Conservation (phyloP, 2,113 vertebrate genomes). For the Coptodon bakossiorum region DNA sequence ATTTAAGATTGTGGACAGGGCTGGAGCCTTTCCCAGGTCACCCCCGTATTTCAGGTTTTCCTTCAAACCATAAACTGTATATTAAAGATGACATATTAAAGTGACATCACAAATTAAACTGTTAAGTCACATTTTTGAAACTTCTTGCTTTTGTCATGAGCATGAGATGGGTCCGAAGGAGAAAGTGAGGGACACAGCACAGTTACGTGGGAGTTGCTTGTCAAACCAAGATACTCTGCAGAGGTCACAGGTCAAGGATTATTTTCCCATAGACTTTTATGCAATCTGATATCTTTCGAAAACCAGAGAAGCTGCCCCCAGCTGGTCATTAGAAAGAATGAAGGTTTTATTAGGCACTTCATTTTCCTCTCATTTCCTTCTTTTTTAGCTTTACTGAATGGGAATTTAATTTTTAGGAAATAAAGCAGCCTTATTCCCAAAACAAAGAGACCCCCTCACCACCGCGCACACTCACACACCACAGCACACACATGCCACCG, state of each 20-base stretch:
- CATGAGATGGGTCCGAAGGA: neutral
- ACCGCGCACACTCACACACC: neutral
- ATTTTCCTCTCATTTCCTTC: neutral
- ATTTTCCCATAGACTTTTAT: neutral
- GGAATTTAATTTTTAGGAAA: neutral
- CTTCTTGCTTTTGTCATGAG: neutral
- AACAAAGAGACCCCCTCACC: neutral
- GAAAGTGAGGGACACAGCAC: neutral
- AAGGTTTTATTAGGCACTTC: neutral
- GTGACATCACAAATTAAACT: neutral
- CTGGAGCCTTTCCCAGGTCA: accelerated
- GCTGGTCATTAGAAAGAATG: neutral
- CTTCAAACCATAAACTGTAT: neutral
- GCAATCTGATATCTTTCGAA: neutral
- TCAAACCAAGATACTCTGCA: neutral
- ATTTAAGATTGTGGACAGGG: neutral
- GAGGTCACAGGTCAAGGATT: neutral
- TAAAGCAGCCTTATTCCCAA: neutral
- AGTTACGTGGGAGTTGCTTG: neutral
- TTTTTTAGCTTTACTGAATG: neutral
- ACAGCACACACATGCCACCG: neutral
- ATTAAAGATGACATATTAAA: neutral
- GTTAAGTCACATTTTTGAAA: neutral
- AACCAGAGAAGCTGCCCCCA: neutral
- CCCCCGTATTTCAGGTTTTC: neutral